Base-by-base conservation (phyloP, 2,888 invertebrate genomes). In the Bombylius major region DNA sequence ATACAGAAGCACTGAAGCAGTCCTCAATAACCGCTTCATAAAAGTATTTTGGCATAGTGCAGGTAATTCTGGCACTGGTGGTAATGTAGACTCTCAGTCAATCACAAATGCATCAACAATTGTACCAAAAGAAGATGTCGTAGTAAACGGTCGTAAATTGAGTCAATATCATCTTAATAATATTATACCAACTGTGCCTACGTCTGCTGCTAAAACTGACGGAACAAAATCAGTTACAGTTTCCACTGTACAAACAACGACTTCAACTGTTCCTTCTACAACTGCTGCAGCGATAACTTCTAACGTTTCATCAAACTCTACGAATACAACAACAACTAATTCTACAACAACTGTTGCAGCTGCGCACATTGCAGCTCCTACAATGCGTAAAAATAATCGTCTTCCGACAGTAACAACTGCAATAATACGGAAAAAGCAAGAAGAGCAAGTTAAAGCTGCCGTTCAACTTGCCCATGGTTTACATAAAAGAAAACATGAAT, bases 1-100 rank as follows among this genome's bases (percentile, higher is more conserved):
- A 0, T 95, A 95, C 76, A 84, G 92, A 65, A 94, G 94, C 68
- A 93, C 95, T 0, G 96, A 96, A 71, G 97, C 99, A 0, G 95
- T 99, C 5, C 82, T 99, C 53, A 98, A 98, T 73, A 99, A 99
- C 74, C 80, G 99, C 50, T 99, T 99, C 70, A 97, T 99, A 67
- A 93, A 94, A 69, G 89, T 98, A 3, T 97, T 96, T 76, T 98
- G 96, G 96, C 93, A 97, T 70, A 87, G 67, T 8, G 64, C 65
- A 44, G 66, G 65, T 46, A 45, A 69, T 52, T 45, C 59, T 56
- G 52, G 50, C 13, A 23, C 23, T 23, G 23, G 23, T 23, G 23
- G 23, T 23, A 23, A 23, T 23, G 23, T 23, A 23, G 56, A 51
- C 14, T 12, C 51, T 6, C 5, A 52, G 34, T 5, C n/a, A 4